Conservation (phyloP, 2,888 invertebrate genomes). For the Diaprepes abbreviatus region DNA sequence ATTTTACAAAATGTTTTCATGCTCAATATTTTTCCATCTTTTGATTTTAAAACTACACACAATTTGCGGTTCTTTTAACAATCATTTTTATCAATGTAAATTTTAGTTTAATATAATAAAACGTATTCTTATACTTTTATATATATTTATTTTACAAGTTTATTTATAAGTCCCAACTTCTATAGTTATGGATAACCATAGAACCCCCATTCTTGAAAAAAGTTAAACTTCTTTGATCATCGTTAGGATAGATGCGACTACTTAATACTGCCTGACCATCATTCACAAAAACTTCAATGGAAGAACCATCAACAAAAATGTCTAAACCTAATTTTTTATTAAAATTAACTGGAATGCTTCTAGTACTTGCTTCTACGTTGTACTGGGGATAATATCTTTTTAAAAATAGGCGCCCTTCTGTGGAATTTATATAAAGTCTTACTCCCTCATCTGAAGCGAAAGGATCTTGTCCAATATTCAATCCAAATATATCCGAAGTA, state of each 20-base stretch:
- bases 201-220: conserved; percentile 21
- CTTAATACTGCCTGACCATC: conserved; percentile 48
- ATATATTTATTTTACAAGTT: too few relatives aligned
- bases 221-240: conserved; percentile 14
- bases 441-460: conserved; percentile 14
- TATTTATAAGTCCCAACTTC: conserved; percentile 2
- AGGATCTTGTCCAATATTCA: conserved; percentile 11
- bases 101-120: too few relatives aligned
- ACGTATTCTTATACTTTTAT: too few relatives aligned
- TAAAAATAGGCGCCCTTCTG: conserved; percentile 22
- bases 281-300: conserved; percentile 50
- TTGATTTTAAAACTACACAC: too few relatives aligned
- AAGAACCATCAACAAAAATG: conserved; percentile 54
- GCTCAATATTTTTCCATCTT: too few relatives aligned
- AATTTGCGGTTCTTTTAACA: too few relatives aligned
- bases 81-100: too few relatives aligned
- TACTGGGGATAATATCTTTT: conserved; percentile 33
- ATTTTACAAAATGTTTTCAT: too few relatives aligned
- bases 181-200: neutral
- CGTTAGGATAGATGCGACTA: conserved; percentile 49
- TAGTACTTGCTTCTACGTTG: conserved; percentile 2
- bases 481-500: neutral
- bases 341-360: conserved; percentile 47
- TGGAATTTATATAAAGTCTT: conserved; percentile 13
- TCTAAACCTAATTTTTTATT: conserved; percentile 35